Conservation (phyloP, 2,797 vertebrate species). For the Mus caroli region DNA sequence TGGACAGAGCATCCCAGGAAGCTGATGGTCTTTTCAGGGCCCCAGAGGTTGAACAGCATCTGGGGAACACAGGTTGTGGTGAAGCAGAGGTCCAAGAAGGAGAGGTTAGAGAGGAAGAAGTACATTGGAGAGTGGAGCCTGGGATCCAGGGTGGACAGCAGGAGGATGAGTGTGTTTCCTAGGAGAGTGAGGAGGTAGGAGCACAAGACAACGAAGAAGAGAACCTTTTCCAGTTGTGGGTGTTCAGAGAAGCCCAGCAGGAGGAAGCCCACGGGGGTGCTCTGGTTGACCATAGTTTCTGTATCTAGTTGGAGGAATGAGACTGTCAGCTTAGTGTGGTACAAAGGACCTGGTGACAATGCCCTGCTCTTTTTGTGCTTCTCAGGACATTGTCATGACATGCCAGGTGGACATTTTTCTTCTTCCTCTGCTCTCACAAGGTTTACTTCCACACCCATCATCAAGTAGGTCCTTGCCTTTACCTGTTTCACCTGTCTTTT, state of each 20-base stretch:
- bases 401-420: rapidly evolving
- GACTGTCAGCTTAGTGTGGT: background rate
- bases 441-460: background rate
- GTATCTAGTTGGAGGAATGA: background rate
- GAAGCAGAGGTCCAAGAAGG: slow-evolving; percentile 67
- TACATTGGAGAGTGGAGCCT: slow-evolving; percentile 62
- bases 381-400: background rate
- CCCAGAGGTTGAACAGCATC: slow-evolving; percentile 61
- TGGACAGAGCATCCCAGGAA: slow-evolving; percentile 52
- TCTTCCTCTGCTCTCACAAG: background rate
- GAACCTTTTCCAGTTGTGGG: slow-evolving; percentile 62
- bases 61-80: slow-evolving; percentile 53
- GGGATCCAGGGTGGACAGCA: slow-evolving; percentile 49
- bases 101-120: slow-evolving; percentile 68
- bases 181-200: slow-evolving; percentile 42
- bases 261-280: background rate
- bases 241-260: slow-evolving; percentile 71
- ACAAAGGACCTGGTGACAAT: background rate
- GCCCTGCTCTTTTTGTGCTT: background rate
- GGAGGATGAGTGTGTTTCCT: slow-evolving; percentile 60
- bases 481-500: background rate
- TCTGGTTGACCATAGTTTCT: slow-evolving; percentile 48
- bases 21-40: slow-evolving; percentile 51
- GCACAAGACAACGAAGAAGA: slow-evolving; percentile 27
- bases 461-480: background rate